Evolutionary conservation across 2,113 vertebrate genomes (phyloP), one percentile per base, ranked within the genome.

Genomic region (Erpornis zantholeuca): DNA sequence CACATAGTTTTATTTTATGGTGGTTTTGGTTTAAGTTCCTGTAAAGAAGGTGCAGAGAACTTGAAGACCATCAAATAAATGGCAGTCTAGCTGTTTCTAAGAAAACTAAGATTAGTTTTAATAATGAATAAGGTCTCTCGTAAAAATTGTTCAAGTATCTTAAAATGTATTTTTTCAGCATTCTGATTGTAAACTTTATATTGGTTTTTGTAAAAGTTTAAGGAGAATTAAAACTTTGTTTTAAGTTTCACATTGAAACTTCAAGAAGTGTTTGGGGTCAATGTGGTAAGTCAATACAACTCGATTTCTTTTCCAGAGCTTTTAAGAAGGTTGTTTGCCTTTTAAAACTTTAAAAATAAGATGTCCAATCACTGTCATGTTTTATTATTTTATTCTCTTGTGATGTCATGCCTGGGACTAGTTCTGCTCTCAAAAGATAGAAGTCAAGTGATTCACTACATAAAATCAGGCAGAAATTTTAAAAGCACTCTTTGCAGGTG

Each of bases 341-440:
- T 85, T 61, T 40, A 35, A 71, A 82, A 64, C 15, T 22, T 63
- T 4, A 10, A 42, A 61, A n/a, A 76, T 11, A 21, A 89, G 8
- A 21, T 12, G 4, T 40, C 10, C 9, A 36, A 1, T 71, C 2
- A 4, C 33, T 77, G n/a, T 19, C 1, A 1, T 33, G 7, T 61
- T 75, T 73, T 68, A 42, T 23, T 81, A 38, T 57, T 85, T 76
- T 82, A 29, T 40, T 88, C 16, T 75, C 7, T 49, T 82, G 15
- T 52, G 18, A 61, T 82, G 15, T 31, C 28, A 24, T 76, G 17
- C 22, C 21, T 69, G n/a, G 28, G 10, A 54, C 18, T 15, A 24
- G 8, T 85, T 92, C 38, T 65, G 21, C 29, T 75, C 14, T 86
- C 31, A 66, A 68, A 83, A 86, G n/a, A 17, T 33, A 36, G 18